Percentiles rank a stretch among this genome's conserved stretches.
phyloP scores from a whole-genome alignment of 2,797 vertebrate species.

The Malurus splendens region DNA sequence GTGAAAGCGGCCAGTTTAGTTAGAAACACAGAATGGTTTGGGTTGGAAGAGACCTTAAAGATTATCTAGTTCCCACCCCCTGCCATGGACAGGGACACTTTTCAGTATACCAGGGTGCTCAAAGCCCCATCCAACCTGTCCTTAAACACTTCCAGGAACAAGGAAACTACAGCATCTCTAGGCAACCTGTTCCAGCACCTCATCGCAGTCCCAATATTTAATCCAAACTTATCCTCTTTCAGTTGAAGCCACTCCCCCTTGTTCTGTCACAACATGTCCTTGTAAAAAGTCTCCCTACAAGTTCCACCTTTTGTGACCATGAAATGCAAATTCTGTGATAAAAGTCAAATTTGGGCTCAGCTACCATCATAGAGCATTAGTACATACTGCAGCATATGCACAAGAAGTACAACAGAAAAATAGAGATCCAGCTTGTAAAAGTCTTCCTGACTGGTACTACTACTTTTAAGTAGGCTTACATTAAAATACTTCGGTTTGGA shows the following conservation, averaged over 20 bases:
- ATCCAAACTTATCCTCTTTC: neutral
- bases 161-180: neutral
- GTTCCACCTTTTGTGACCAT: neutral
- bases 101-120: neutral
- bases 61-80: neutral
- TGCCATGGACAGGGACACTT: neutral
- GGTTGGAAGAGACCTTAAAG: neutral
- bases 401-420: neutral
- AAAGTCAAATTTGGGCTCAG: neutral
- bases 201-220: neutral
- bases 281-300: neutral
- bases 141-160: neutral
- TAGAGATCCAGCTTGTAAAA: neutral
- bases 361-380: neutral
- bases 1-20: slow-evolving; percentile 26
- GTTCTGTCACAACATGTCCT: neutral
- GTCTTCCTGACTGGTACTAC: neutral
- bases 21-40: neutral
- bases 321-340: neutral
- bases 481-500: neutral
- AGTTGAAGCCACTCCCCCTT: neutral
- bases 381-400: neutral
- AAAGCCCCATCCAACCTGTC: neutral
- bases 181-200: neutral
- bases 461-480: neutral